Base-by-base conservation (phyloP, 2,113 vertebrate species). In the Takifugu flavidus region DNA sequence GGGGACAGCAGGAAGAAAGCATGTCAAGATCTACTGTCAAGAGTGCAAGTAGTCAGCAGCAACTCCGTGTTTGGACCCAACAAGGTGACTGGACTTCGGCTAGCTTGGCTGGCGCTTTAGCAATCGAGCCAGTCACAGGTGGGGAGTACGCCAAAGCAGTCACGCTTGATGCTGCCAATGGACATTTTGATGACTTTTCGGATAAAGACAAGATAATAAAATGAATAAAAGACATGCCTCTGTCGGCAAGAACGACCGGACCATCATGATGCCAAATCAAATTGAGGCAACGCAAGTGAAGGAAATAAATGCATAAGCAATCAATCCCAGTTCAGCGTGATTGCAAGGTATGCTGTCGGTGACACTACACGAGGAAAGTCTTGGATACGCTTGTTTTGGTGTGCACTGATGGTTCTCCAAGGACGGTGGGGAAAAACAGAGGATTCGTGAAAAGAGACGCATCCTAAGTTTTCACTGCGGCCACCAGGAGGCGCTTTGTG, bases 381-480 rank as follows among this genome's bases (percentile, higher is more conserved):
- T 45, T 45, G 44, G 54, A 72, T 75, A 72, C 69, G 56, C 64
- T 75, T 64, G 2, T 68, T 6, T 64, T 29, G 0, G 49, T 75
- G 59, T 67, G 73, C 53, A 75, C 82, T 57, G 72, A 76, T 76
- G 66, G 72, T 31, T 66, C 74, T 34, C 67, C 55, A 0, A 56
- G 61, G 8, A 74, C 73, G 59, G 25, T 74, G 44, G 67, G 72
- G 45, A 75, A 79, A 79, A 53, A 72, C 61, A 71, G 25, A 72
- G 72, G 68, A 62, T 78, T 66, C 28, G 49, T 44, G 72, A 50
- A 82, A 78, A 79, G 2, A 49, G 66, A 60, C 65, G 61, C 62
- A 67, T 83, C 53, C 57, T 80, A 75, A 76, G 56, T 65, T 78
- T 78, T 10, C 72, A 79, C 28, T 79, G 80, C 28, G 76, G 74